A percentile compares a stretch with the other conserved stretches of the same genome.
These are phyloP conservation scores for Lepus townsendii DNA, from an alignment of 2,797 vertebrate genomes.

Conservation along the genomic window DNA sequence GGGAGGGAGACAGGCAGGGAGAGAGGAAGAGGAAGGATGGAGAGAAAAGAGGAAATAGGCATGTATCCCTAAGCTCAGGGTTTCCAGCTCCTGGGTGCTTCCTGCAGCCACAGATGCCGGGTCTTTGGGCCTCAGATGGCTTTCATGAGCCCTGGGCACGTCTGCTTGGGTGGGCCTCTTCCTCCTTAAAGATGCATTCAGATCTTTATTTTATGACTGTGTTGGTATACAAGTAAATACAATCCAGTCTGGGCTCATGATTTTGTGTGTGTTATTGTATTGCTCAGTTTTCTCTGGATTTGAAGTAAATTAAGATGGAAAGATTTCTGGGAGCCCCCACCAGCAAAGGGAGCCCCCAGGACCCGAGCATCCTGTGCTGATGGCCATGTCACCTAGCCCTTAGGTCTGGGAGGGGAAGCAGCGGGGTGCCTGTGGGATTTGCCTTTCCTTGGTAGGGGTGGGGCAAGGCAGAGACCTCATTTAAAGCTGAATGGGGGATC, in stretches of 20 bases:
- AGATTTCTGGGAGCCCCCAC: not conserved
- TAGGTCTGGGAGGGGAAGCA: slow-evolving; percentile 39
- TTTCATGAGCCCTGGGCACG: not conserved
- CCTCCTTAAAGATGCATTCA: not conserved
- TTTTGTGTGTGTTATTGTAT: not conserved
- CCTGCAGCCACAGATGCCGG: slow-evolving; percentile 54
- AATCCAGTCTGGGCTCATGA: not conserved
- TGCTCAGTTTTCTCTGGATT: slow-evolving; percentile 30
- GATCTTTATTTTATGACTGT: not conserved
- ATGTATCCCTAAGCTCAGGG: slow-evolving; percentile 9
- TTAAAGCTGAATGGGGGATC: slow-evolving; percentile 28
- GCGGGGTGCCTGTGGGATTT: not conserved
- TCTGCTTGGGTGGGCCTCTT: not conserved
- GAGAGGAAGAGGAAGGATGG: not conserved
- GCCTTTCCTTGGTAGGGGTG: slow-evolving; percentile 35
- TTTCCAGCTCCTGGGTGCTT: slow-evolving; percentile 21
- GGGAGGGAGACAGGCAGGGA: not conserved
- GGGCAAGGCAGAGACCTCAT: not conserved
- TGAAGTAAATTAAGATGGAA: slow-evolving; percentile 20
- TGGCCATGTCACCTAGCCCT: not conserved
- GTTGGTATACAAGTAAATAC: not conserved
- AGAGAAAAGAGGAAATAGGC: not conserved
- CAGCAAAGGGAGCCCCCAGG: not conserved
- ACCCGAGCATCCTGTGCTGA: too few species aligned
- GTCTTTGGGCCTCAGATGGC: not conserved